phyloP scores from a whole-genome alignment of 37 sponge, comb jelly and placozoan species.

The Axinella damicornis region DNA sequence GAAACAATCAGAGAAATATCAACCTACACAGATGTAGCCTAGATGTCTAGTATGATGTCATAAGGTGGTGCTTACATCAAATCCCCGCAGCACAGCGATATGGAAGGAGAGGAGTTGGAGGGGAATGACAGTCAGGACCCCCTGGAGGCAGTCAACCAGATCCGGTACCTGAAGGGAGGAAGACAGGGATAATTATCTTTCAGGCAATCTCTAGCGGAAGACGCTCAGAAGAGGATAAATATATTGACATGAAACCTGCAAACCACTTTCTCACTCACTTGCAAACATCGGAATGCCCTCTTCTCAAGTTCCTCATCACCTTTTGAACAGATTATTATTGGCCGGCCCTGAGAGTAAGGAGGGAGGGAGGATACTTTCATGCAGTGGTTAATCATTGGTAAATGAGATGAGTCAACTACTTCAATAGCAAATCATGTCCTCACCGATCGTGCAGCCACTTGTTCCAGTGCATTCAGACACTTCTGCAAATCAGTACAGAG shows the following conservation, averaged over 20 bases:
- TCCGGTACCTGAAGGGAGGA: conserved; percentile 55
- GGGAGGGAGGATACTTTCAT: not conserved
- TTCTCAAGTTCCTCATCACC: conserved; percentile 60
- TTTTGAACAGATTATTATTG: conserved; percentile 88
- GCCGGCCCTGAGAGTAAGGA: conserved; percentile 60
- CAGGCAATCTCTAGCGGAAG: too few species aligned
- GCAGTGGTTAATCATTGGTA: too few species aligned
- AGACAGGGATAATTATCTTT: too few species aligned
- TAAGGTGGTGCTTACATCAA: conserved; percentile 80
- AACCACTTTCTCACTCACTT: too few species aligned
- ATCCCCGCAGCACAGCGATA: conserved; percentile 88
- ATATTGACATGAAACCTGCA: too few species aligned
- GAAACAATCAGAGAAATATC: too few species aligned
- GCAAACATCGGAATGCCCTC: conserved; percentile 32
- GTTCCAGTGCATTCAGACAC: conserved; percentile 94
- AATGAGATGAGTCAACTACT: too few species aligned
- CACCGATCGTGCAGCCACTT: conserved; percentile 86
- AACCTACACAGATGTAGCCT: too few species aligned
- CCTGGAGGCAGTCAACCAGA: conserved; percentile 93
- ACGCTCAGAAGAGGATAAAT: too few species aligned
- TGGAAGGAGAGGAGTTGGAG: conserved; percentile 98
- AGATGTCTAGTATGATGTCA: too few species aligned
- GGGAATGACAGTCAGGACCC: conserved; percentile 93
- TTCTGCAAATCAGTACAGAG: conserved; percentile 57
- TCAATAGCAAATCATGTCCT: conserved; percentile 28